Percentiles rank a stretch among this genome's conserved stretches.
These are phyloP conservation scores for Neria commutata DNA, from an alignment of 2,888 invertebrate species.

Conservation along the genomic window DNA sequence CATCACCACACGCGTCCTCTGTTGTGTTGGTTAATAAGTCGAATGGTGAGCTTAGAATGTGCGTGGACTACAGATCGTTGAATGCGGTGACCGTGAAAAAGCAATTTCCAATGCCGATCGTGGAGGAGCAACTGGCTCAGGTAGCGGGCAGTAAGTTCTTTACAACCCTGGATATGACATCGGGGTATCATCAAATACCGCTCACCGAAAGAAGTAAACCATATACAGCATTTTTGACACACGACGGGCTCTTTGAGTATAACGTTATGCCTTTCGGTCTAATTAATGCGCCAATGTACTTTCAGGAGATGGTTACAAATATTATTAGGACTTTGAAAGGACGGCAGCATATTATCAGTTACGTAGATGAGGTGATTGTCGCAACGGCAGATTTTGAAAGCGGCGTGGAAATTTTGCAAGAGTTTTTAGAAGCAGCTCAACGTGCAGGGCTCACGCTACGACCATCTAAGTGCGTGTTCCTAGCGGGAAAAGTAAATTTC, in stretches of 20 bases:
- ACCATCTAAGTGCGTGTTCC: constrained; percentile 23
- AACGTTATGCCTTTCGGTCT: constrained; percentile 49
- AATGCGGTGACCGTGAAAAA: constrained; percentile 24
- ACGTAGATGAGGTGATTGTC: background rate
- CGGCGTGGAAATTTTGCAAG: background rate
- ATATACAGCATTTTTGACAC: constrained; percentile 47
- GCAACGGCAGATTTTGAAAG: background rate
- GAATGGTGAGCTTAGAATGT: constrained; percentile 26
- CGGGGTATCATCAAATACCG: too few species aligned
- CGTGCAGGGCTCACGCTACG: constrained; percentile 17
- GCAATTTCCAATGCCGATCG: constrained; percentile 21
- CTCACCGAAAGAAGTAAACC: constrained; percentile 31
- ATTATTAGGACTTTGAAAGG: background rate
- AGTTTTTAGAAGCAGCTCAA: constrained; percentile 12
- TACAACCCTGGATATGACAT: constrained; percentile 41
- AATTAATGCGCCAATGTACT: constrained; percentile 44
- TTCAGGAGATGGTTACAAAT: constrained; percentile 15
- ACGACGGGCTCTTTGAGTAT: constrained; percentile 45
- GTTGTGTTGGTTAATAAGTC: constrained; percentile 25
- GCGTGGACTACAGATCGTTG: constrained; percentile 23
- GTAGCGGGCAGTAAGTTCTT: constrained; percentile 40
- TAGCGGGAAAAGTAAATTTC: constrained; percentile 15
- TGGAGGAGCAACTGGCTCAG: constrained; percentile 21
- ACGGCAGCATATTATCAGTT: background rate
- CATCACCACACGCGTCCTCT: constrained; percentile 26